Percentiles rank a stretch among this genome's conserved stretches.
Evolutionary conservation across 2,113 vertebrate genomes (phyloP).

Genomic region (Eonycteris spelaea): DNA sequence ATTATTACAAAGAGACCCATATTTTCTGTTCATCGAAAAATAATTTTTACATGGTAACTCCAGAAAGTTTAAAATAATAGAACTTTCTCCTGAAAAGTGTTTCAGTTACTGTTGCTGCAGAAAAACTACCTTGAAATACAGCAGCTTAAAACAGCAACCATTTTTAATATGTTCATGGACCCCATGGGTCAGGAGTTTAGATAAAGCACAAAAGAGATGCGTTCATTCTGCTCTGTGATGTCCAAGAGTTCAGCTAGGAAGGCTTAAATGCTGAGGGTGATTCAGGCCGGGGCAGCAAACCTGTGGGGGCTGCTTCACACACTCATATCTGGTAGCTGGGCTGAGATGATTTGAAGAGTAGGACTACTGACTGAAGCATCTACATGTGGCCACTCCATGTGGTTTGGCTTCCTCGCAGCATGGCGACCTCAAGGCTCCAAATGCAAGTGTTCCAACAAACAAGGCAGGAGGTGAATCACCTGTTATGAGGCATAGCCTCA

Average conservation of each 20-base stretch:
- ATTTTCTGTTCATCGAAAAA: slow-evolving; percentile 31
- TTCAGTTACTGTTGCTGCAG: background rate
- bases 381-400: background rate
- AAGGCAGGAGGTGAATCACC: background rate
- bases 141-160: background rate
- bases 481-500: background rate
- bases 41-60: background rate
- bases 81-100: background rate
- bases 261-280: background rate
- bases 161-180: background rate
- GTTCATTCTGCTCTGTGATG: background rate
- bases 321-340: accelerated
- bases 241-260: background rate
- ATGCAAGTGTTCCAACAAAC: background rate
- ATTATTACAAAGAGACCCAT: slow-evolving; percentile 1
- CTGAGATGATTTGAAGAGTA: background rate
- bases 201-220: background rate
- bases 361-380: accelerated
- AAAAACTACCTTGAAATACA: background rate
- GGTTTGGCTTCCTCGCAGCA: background rate
- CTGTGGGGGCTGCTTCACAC: background rate
- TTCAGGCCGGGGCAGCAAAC: background rate
- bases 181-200: background rate
- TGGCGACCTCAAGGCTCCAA: background rate
- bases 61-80: slow-evolving; percentile 21